phyloP scores from a whole-genome alignment of 2,888 invertebrate genomes.

The Leptura quadrifasciata region DNA sequence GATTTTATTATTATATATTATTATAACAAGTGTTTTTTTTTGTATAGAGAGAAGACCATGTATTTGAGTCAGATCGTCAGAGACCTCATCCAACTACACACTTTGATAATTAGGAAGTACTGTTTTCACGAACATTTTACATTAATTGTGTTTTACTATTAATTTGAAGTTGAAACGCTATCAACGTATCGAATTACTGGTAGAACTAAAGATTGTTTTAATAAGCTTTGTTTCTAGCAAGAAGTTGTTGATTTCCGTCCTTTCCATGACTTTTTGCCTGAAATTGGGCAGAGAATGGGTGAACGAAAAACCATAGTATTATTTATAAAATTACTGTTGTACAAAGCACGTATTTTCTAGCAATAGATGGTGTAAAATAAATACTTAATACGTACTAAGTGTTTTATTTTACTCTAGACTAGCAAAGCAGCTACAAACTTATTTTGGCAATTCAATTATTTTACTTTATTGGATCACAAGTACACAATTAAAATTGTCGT shows the following conservation, averaged over 20 bases:
- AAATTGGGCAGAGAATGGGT: neutral
- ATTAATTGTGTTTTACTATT: conserved; percentile 17
- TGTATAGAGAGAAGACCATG: conserved; percentile 28
- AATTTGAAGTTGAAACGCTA: neutral
- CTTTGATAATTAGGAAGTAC: conserved; percentile 20
- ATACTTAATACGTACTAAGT: conserved; percentile 21
- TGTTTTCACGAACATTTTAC: conserved; percentile 9
- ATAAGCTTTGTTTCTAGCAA: conserved; percentile 22
- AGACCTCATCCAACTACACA: conserved; percentile 20
- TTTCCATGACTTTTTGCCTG: conserved; percentile 36
- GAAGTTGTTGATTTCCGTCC: conserved; percentile 37
- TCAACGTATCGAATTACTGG: conserved; percentile 11
- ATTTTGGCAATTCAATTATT: conserved; percentile 2
- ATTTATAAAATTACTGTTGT: conserved; percentile 27
- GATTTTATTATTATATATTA: too few species aligned
- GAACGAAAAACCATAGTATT: conserved; percentile 3
- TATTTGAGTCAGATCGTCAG: conserved; percentile 23
- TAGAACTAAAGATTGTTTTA: conserved; percentile 2
- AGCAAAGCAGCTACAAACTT: neutral
- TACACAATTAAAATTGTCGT: too few species aligned
- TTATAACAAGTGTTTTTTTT: neutral
- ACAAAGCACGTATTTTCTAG: conserved; percentile 39
- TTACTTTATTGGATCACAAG: neutral
- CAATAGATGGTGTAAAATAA: conserved; percentile 36
- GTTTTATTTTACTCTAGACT: conserved; percentile 7